Base-by-base conservation (phyloP, 1,140 invertebrate species). In the Hypothenemus hampei region DNA sequence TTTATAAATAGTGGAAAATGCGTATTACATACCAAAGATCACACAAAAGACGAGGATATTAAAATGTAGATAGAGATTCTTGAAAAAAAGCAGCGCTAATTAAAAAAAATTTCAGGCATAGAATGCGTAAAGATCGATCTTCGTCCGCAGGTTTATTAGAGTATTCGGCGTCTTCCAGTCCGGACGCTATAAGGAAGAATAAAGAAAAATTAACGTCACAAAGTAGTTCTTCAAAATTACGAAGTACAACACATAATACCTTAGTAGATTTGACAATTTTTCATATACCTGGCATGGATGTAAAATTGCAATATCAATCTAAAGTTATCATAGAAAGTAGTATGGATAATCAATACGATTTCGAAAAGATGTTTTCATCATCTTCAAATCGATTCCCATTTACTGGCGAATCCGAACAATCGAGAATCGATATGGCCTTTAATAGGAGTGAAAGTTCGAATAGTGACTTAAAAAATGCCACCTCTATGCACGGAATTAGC, bases 1-100 rank as follows among this genome's bases (percentile, higher is more conserved):
- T 82, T 95, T 52, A 95, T 98, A 44, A 96, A 96, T 68, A 93
- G 91, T 63, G 95, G 94, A 1, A 95, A 97, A 74, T 98, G 94
- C 75, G 91, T 96, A 20, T 75, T 98, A 3, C 93, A 97, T 73
- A 96, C 93, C 0, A 96, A 94, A 72, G 89, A 93, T 68, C 72
- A 76, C 16, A 72, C 73, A 0, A 80, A 77, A 54, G 87, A 91
- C 31, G 89, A 91, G 41, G 82, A 86, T 60, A 69, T 79, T 6
- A 81, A 77, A 71, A 71, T 78, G 78, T 81, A 65, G 60, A 59
- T 54, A 26, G 4, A 10, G 13, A 41, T 41, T 8, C 22, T 41
- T 41, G 18, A 41, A n/a, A 41, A n/a, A 29, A 29, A 29, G 26
- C 26, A 29, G 26, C 26, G 26, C 26, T 29, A 29, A 29, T 29